phyloP scores from a whole-genome alignment of 2,113 vertebrate genomes.

The Ciconia boyciana region DNA sequence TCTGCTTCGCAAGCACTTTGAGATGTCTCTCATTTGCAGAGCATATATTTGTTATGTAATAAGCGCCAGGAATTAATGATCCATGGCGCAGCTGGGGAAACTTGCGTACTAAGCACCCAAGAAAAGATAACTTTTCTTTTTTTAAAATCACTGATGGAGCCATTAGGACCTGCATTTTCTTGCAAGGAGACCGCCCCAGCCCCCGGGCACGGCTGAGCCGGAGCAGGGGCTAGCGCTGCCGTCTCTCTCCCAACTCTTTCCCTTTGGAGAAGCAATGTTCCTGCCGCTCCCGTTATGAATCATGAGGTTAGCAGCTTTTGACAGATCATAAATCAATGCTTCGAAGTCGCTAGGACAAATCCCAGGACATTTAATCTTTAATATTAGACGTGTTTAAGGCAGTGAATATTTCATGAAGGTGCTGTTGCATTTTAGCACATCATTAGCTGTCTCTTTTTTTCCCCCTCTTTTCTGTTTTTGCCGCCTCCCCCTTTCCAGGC shows the following conservation, averaged over 20 bases:
- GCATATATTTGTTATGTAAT: constrained; percentile 73
- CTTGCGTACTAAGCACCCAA: constrained; percentile 68
- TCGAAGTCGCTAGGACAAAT: constrained; percentile 72
- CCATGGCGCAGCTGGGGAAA: constrained; percentile 31
- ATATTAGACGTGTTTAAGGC: constrained; percentile 75
- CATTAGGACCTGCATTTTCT: background rate
- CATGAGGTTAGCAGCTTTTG: constrained; percentile 73
- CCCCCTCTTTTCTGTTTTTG: background rate
- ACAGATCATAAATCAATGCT: constrained; percentile 84
- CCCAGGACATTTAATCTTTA: constrained; percentile 78
- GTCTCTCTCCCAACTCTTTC: background rate
- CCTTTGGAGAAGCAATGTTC: constrained; percentile 50
- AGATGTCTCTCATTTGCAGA: constrained; percentile 63
- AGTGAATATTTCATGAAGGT: constrained; percentile 82
- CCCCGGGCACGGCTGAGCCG: background rate
- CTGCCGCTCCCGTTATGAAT: constrained; percentile 75
- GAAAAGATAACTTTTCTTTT: constrained; percentile 48
- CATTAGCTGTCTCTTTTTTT: constrained; percentile 55
- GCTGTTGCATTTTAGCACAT: constrained; percentile 75
- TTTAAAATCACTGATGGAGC: constrained; percentile 44
- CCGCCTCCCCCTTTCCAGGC: background rate
- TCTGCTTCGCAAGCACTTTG: background rate
- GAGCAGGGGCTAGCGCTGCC: background rate
- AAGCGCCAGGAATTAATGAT: constrained; percentile 73
- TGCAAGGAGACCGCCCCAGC: background rate